phyloP scores from a whole-genome alignment of 1,140 invertebrate species.

The Akabosia matsudoensis region DNA sequence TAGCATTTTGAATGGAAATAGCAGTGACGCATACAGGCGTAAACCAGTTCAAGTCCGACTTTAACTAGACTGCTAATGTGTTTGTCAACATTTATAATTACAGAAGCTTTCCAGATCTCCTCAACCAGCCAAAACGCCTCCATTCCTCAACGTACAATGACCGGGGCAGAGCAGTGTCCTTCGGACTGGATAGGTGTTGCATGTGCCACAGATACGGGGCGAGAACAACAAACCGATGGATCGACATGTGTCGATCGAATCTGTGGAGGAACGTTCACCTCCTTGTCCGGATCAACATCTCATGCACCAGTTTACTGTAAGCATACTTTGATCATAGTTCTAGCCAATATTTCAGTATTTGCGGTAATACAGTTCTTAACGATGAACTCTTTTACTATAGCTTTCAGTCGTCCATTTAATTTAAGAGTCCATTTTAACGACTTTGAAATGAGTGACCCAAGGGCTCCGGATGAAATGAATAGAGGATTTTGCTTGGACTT shows the following conservation, averaged over 20 bases:
- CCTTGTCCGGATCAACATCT: slow-evolving; percentile 58
- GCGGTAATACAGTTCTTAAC: background rate
- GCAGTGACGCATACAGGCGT: too few relatives aligned
- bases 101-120: slow-evolving; percentile 43
- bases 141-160: slow-evolving; percentile 37
- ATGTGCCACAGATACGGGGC: slow-evolving; percentile 65
- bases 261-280: slow-evolving; percentile 69
- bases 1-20: too few relatives aligned
- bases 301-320: slow-evolving; percentile 64
- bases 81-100: background rate
- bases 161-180: slow-evolving; percentile 54
- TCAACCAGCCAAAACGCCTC: slow-evolving; percentile 42
- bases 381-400: slow-evolving; percentile 52
- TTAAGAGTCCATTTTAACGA: slow-evolving; percentile 72
- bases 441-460: slow-evolving; percentile 67
- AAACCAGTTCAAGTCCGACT: background rate
- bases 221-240: slow-evolving; percentile 52
- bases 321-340: slow-evolving; percentile 41
- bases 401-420: slow-evolving; percentile 73
- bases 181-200: slow-evolving; percentile 73
- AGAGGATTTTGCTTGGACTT: slow-evolving; percentile 76
- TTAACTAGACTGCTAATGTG: too few relatives aligned
- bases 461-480: slow-evolving; percentile 48
- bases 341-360: background rate
- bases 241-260: slow-evolving; percentile 64